Evolutionary conservation across 2,888 invertebrate genomes (phyloP).

Genomic region (Coronaproctus castanopsis): DNA sequence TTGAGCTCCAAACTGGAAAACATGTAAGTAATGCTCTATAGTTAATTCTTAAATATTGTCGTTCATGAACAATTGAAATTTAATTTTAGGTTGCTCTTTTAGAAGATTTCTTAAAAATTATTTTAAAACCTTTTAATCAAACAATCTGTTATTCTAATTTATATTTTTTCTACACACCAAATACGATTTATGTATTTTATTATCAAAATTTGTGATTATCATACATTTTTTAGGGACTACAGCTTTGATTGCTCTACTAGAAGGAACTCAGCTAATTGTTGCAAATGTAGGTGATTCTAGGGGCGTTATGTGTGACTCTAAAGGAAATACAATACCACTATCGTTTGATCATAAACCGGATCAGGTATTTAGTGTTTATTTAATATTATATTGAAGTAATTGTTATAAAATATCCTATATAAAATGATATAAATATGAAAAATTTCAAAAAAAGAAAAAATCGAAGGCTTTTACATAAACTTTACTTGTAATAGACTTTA

Average conservation of each 20-base stretch:
- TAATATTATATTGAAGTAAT: not conserved
- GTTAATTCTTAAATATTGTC: too few species aligned
- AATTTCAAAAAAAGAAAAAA: too few species aligned
- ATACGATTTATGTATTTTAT: not conserved
- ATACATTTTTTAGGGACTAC: slow-evolving; percentile 50
- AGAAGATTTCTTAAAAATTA: not conserved
- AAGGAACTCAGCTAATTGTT: slow-evolving; percentile 61
- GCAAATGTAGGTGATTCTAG: slow-evolving; percentile 94
- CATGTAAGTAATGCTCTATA: too few species aligned
- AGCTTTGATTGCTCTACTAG: slow-evolving; percentile 69
- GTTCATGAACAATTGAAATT: too few species aligned
- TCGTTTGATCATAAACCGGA: slow-evolving; percentile 95
- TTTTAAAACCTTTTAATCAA: not conserved
- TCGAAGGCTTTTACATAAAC: too few species aligned
- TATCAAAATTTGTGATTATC: not conserved
- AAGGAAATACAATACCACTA: slow-evolving; percentile 72
- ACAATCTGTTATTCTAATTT: not conserved
- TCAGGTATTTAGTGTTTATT: slow-evolving; percentile 59
- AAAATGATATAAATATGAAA: not conserved
- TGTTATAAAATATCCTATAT: not conserved
- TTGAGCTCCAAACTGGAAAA: too few species aligned
- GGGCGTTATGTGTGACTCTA: slow-evolving; percentile 82
- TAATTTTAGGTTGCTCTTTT: too few species aligned
- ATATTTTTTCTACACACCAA: not conserved
- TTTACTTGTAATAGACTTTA: too few species aligned